Percentiles rank a stretch among this genome's conserved stretches.
Conservation (phyloP, 1,140 invertebrate species). For the Monomorium pharaonis region DNA sequence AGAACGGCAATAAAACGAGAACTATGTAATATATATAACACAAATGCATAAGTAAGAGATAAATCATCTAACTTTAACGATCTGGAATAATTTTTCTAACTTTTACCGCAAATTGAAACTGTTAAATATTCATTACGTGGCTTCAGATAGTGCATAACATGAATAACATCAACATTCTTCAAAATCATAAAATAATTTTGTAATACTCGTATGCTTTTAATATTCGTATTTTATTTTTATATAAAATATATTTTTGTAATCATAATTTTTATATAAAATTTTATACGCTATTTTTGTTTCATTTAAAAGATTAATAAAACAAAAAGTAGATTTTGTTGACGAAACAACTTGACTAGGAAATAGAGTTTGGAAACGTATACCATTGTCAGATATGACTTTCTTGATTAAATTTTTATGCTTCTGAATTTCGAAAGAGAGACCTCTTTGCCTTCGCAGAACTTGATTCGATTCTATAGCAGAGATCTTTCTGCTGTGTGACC, state of each 20-base stretch:
- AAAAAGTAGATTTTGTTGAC: neutral
- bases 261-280: neutral
- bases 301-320: neutral
- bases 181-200: neutral
- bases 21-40: neutral
- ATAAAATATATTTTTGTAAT: neutral
- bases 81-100: neutral
- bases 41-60: neutral
- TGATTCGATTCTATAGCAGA: neutral
- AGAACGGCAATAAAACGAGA: neutral
- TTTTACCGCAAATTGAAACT: neutral
- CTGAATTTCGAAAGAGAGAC: neutral
- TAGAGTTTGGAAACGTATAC: neutral
- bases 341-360: neutral
- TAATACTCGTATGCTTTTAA: neutral
- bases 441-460: neutral
- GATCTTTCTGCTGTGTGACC: conserved; percentile 39
- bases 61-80: neutral
- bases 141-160: neutral
- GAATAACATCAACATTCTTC: neutral
- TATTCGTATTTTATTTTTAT: neutral
- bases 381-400: neutral
- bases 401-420: neutral
- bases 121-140: neutral
- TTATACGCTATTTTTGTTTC: neutral